Percentiles rank a stretch among this genome's conserved stretches.
These are phyloP conservation scores for Thaumetopoea pityocampa DNA, from an alignment of 1,140 invertebrate genomes.

Conservation along the genomic window DNA sequence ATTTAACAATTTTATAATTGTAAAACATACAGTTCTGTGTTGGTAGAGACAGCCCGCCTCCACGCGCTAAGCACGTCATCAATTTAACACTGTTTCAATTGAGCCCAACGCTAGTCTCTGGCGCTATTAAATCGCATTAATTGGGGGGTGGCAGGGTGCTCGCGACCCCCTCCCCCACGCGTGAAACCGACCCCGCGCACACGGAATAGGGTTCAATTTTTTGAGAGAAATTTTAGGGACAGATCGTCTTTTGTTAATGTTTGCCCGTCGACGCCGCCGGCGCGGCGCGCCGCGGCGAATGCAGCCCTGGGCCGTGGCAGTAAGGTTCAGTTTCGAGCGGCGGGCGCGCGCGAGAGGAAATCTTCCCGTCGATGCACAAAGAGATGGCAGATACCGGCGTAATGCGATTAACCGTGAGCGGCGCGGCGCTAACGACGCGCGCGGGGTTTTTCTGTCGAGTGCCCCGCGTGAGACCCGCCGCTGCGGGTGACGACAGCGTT, in stretches of 20 bases:
- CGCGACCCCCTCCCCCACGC: constrained; percentile 2
- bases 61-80: constrained; percentile 8
- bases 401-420: constrained; percentile 65
- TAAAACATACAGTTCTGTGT: too few relatives aligned
- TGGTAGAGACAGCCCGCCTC: too few relatives aligned
- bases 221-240: constrained; percentile 11
- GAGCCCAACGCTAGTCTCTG: constrained; percentile 54
- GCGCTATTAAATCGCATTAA: constrained; percentile 69
- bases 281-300: constrained; percentile 15
- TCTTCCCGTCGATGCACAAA: constrained; percentile 44
- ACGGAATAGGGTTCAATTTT: constrained; percentile 31
- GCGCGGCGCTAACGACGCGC: constrained; percentile 61
- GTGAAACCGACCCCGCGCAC: constrained; percentile 17
- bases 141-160: constrained; percentile 46
- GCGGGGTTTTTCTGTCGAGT: constrained; percentile 32
- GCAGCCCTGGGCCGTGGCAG: constrained; percentile 24
- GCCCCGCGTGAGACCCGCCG: too few relatives aligned
- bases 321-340: constrained; percentile 12
- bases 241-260: constrained; percentile 45
- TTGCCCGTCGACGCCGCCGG: constrained; percentile 38
- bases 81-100: constrained; percentile 51
- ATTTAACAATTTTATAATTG: too few relatives aligned
- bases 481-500: too few relatives aligned
- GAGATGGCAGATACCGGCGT: constrained; percentile 53
- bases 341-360: constrained; percentile 4